Evolutionary conservation across 1,140 invertebrate species (phyloP), one percentile per base, ranked within the genome.

Genomic region (Drosophila tani): DNA sequence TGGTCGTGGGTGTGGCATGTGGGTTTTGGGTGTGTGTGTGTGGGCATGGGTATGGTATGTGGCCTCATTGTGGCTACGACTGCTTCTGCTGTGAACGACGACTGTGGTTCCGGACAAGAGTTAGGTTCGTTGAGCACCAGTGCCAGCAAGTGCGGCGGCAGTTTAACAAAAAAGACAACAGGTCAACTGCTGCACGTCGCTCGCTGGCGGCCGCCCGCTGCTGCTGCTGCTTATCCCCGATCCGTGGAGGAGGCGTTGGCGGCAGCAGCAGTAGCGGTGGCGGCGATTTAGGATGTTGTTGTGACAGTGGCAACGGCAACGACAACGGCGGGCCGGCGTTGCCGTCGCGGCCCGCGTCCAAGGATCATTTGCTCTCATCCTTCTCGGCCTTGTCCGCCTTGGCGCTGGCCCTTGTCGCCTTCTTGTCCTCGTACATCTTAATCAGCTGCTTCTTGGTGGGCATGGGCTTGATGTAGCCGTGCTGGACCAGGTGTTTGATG

Each of bases 381-480:
- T 90, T 90, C 47, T 79, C 76, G 12, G 65, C 67, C 60, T 77
- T 76, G 41, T 84, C 81, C 14, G 76, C 59, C 58, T 87, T 88
- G 43, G 81, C 78, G 50, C 59, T 81, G 17, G 84, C 81, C 24
- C 86, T 75, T 6, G 91, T 91, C 2, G 94, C 93, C 75, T 93
- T 94, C 60, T 93, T 93, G 59, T 95, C 93, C 58, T 93, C 90
- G 69, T 94, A 94, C 92, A 95, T 94, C 78, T 94, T 92, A 60
- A 94, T 94, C 2, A 95, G 81, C 77, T 95, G 91, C 41, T 94
- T 93, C 63, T 93, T 94, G 19, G 93, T 93, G 5, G 95, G 94
- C 41, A 95, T 93, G 27, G 95, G 95, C 88, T 95, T 95, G 63
- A 96, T 95, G 68, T 95, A 95, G 6, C 96, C 96, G 71, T 93